phyloP scores from a whole-genome alignment of 2,888 invertebrate species.

The Acronicta psi region DNA sequence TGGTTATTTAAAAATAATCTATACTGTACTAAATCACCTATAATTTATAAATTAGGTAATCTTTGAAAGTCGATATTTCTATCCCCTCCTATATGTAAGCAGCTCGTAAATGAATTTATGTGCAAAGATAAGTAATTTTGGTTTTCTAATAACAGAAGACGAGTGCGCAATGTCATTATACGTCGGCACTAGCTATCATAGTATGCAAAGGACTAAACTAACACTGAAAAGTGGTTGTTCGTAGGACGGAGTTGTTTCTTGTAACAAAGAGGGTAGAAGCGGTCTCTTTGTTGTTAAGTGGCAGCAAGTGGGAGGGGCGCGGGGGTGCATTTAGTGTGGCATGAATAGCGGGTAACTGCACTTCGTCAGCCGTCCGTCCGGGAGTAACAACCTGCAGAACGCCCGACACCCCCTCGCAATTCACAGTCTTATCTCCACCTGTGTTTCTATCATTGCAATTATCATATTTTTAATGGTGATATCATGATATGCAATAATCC shows the following conservation, averaged over 20 bases:
- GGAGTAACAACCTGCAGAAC: constrained; percentile 83
- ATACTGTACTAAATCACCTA: too few relatives aligned
- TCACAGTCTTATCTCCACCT: constrained; percentile 66
- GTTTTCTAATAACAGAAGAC: constrained; percentile 48
- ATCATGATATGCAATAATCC: constrained; percentile 6
- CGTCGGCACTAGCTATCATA: constrained; percentile 67
- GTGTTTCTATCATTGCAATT: constrained; percentile 54
- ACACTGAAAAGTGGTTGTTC: constrained; percentile 80
- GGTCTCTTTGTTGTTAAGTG: constrained; percentile 88
- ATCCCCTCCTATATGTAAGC: background rate
- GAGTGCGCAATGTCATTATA: constrained; percentile 63
- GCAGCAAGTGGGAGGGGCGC: constrained; percentile 71
- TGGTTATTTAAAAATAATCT: too few relatives aligned
- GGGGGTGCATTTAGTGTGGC: constrained; percentile 83
- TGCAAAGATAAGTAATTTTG: constrained; percentile 25
- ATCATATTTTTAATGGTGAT: constrained; percentile 31
- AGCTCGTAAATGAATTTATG: background rate
- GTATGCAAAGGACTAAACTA: constrained; percentile 71
- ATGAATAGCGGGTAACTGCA: constrained; percentile 87
- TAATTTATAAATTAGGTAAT: too few relatives aligned
- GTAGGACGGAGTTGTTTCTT: constrained; percentile 82
- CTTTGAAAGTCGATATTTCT: too few relatives aligned
- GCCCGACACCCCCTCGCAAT: constrained; percentile 67
- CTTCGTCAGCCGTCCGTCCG: constrained; percentile 85
- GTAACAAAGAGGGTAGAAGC: constrained; percentile 86